Evolutionary conservation across 2,888 invertebrate genomes (phyloP).

Genomic region (Eledone cirrhosa): DNA sequence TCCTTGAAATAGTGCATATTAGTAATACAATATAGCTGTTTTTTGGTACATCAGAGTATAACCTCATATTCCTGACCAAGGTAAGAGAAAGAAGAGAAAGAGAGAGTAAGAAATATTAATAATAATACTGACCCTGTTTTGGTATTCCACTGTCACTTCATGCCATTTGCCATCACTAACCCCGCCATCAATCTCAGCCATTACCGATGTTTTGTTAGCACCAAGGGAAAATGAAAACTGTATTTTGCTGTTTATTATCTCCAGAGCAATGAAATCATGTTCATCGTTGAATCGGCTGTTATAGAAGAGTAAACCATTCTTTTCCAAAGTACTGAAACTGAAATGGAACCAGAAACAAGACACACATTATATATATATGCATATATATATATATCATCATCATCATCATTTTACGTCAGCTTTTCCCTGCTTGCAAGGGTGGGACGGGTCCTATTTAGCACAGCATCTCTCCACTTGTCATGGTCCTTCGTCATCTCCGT

Average conservation of each 20-base stretch:
- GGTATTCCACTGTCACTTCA: conserved; percentile 82
- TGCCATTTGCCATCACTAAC: conserved; percentile 93
- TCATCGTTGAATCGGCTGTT: conserved; percentile 95
- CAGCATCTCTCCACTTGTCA: too few species aligned
- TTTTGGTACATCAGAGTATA: neutral
- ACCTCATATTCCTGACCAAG: too few species aligned
- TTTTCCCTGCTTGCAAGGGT: too few species aligned
- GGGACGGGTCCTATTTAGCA: too few species aligned
- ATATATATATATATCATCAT: too few species aligned
- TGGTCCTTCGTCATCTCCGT: too few species aligned
- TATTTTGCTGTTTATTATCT: conserved; percentile 78
- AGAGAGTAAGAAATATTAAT: neutral
- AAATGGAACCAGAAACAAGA: conserved; percentile 34
- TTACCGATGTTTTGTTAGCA: conserved; percentile 72
- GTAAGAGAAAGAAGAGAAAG: neutral
- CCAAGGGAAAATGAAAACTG: conserved; percentile 91
- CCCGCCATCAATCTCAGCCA: conserved; percentile 74
- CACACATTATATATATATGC: too few species aligned
- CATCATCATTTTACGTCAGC: too few species aligned
- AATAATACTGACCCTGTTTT: conserved; percentile 75
- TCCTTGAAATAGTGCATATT: neutral
- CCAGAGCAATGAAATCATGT: conserved; percentile 91
- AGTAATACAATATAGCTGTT: neutral
- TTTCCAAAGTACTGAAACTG: conserved; percentile 86
- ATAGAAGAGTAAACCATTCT: conserved; percentile 87